Evolutionary conservation across 2,888 invertebrate genomes (phyloP).

Genomic region (Drosophila meridiana): DNA sequence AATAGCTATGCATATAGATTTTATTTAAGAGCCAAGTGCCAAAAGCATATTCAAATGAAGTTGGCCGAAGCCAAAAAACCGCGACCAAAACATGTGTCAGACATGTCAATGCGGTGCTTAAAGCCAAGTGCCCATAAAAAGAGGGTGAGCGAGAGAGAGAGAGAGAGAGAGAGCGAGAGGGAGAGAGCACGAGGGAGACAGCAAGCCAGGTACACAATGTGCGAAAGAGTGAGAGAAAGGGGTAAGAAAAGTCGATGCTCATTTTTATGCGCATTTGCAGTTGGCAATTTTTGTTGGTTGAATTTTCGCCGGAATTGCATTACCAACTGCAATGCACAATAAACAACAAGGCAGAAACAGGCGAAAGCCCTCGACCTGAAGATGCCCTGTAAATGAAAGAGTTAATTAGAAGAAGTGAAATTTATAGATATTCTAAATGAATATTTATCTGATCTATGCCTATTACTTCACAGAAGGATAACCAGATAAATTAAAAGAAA

Average conservation of each 20-base stretch:
- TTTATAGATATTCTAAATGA: neutral
- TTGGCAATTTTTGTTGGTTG: conserved; percentile 42
- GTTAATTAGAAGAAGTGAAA: neutral
- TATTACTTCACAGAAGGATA: neutral
- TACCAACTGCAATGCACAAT: conserved; percentile 34
- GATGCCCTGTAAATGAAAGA: conserved; percentile 12
- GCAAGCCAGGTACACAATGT: too few species aligned
- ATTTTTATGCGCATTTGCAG: conserved; percentile 55
- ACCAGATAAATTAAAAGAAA: neutral
- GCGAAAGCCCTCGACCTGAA: neutral
- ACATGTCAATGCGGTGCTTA: conserved; percentile 66
- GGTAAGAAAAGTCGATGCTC: conserved; percentile 35
- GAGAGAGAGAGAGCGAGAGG: neutral
- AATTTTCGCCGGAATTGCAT: conserved; percentile 38
- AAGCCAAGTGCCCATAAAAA: conserved; percentile 34
- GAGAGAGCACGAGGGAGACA: neutral
- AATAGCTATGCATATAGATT: conserved; percentile 19
- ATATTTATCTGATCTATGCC: neutral
- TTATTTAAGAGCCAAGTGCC: conserved; percentile 69
- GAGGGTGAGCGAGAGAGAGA: neutral
- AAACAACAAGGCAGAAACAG: neutral
- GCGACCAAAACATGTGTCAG: conserved; percentile 75
- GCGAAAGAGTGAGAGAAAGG: neutral
- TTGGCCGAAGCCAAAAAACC: conserved; percentile 58
- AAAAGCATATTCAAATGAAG: conserved; percentile 76